Conservation (phyloP, 2,888 invertebrate genomes). For the Agrotis clavis region DNA sequence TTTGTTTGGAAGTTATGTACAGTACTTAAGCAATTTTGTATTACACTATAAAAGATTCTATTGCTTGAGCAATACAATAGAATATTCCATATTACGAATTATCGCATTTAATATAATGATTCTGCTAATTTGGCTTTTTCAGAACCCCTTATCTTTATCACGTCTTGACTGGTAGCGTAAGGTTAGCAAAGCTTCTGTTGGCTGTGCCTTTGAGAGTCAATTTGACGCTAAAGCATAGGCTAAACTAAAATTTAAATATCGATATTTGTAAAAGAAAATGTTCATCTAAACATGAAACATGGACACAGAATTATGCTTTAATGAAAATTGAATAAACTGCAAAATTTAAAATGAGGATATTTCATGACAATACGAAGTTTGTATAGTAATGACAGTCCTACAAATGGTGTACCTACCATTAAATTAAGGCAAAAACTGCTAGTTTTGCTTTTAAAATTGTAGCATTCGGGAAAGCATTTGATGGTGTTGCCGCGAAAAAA, state of each 20-base stretch:
- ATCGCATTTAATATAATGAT: too few species aligned
- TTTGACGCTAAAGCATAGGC: constrained; percentile 65
- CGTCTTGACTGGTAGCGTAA: constrained; percentile 57
- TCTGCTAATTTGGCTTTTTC: too few species aligned
- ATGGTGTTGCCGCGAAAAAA: constrained; percentile 3
- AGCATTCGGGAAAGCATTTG: not conserved
- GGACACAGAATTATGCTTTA: constrained; percentile 32
- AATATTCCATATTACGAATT: too few species aligned
- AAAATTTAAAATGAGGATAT: constrained; percentile 1
- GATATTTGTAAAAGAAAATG: constrained; percentile 18
- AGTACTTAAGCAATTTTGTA: too few species aligned
- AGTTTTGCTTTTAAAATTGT: constrained; percentile 8
- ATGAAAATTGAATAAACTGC: constrained; percentile 8
- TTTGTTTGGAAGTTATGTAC: too few species aligned
- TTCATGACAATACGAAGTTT: constrained; percentile 11
- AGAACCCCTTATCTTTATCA: constrained; percentile 13
- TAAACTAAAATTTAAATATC: constrained; percentile 41
- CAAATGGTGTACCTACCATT: not conserved
- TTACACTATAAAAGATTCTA: too few species aligned
- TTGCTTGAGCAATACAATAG: too few species aligned
- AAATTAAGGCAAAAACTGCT: constrained; percentile 2
- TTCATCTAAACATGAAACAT: constrained; percentile 23
- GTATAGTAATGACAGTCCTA: not conserved
- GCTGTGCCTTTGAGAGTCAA: constrained; percentile 72
- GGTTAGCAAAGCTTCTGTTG: constrained; percentile 60